Base-by-base conservation (phyloP, 1,140 invertebrate species). In the Euglossa dilemma region DNA sequence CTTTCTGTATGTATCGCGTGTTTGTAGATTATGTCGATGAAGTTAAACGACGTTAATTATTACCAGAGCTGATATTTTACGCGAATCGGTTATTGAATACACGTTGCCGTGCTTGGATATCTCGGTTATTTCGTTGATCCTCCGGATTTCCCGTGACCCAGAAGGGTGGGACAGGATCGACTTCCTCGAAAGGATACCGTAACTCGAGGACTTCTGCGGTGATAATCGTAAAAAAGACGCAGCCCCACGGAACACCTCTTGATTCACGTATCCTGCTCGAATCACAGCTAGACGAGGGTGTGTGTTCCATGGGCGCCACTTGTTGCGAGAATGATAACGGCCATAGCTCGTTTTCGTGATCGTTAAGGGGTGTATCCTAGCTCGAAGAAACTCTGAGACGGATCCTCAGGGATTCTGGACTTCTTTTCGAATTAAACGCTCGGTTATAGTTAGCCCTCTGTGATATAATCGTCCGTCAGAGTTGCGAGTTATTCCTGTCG, bases 301-400 rank as follows among this genome's bases (percentile, higher is more conserved):
- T 4, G 36, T 23, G 64, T 67, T 67, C 64, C 64, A n/a, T 69
- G 45, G 23, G 45, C 66, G 23, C 66, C 66, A 69, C 66, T 69
- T 69, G 66, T 69, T 69, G 66, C 66, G 43, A 69, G 25, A 69
- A 69, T 69, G 66, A 69, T 69, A 69, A 69, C 47, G 36, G 43
- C 36, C 64, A n/a, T 11, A n/a, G 64, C 20, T 28, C 43, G 43
- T 45, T 67, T 43, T 67, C 64, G 43, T 45, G 43, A 47, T 69
- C 66, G 43, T 69, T 69, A 25, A 25, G 12, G 45, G 5, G 14
- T 25, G n/a, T 28, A 54, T 57, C 20, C 3, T 36, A 36, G 36
- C 36, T 36, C 36, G 36, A 1, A 36, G 36, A 1, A 36, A 4
- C 1, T 36, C 36, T 36, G 36, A 1, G 36, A 2, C 1, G 36